Conservation (phyloP, 2,888 invertebrate species). For the Brachyptera putata region DNA sequence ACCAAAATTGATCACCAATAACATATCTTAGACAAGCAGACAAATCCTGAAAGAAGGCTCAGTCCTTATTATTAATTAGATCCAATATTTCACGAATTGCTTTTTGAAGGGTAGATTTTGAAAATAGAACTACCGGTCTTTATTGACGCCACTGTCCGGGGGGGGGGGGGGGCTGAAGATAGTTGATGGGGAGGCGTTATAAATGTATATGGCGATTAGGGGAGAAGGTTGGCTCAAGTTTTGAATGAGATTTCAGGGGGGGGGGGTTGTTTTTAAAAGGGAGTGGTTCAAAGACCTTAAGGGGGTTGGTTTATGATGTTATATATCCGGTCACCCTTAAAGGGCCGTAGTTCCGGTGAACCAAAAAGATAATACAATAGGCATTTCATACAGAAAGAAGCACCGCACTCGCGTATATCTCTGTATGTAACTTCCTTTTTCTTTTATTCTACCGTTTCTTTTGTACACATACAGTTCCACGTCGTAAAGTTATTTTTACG, state of each 20-base stretch:
- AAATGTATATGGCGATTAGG: not conserved
- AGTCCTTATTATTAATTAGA: too few relatives aligned
- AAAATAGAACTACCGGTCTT: not conserved
- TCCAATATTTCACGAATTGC: not conserved
- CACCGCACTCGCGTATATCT: too few relatives aligned
- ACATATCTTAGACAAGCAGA: too few relatives aligned
- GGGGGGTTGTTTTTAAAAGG: not conserved
- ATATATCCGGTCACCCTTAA: constrained; percentile 6
- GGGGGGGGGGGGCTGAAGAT: not conserved
- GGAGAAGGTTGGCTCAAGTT: not conserved
- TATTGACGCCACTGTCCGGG: not conserved
- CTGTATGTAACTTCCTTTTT: too few relatives aligned
- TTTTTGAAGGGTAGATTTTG: not conserved
- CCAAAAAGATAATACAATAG: constrained; percentile 1
- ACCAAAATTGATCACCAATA: too few relatives aligned
- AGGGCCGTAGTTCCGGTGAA: not conserved
- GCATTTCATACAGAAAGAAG: too few relatives aligned
- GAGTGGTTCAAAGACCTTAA: constrained; percentile 14
- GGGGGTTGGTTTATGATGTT: not conserved
- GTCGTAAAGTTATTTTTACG: too few relatives aligned
- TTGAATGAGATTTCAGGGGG: not conserved
- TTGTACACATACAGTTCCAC: too few relatives aligned
- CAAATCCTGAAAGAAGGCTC: too few relatives aligned
- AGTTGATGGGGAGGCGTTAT: constrained; percentile 3
- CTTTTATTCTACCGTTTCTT: too few relatives aligned